These are phyloP conservation scores for Alexandromys oeconomus DNA, from an alignment of 2,797 vertebrate species.

Conservation along the genomic window DNA sequence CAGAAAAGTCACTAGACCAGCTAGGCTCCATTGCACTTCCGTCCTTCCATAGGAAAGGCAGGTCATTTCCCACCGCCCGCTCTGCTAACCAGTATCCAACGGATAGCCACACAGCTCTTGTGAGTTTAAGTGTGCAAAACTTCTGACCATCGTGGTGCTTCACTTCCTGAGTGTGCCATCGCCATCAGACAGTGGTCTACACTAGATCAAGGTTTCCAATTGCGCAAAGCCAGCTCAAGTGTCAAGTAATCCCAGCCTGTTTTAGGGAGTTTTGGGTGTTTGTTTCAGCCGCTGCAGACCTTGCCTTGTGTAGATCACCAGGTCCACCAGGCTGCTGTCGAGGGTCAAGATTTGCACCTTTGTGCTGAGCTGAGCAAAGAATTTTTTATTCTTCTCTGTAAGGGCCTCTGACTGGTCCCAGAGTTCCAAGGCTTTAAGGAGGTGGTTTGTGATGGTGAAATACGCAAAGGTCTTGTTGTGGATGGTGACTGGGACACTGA, in stretches of 20 bases:
- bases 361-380: constrained; percentile 92
- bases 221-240: constrained; percentile 77
- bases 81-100: constrained; percentile 66
- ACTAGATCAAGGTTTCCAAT: constrained; percentile 85
- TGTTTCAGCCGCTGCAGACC: constrained; percentile 94
- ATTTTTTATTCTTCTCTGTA: constrained; percentile 90
- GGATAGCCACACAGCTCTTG: constrained; percentile 63
- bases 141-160: constrained; percentile 74
- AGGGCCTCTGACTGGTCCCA: constrained; percentile 95
- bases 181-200: constrained; percentile 58
- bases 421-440: too few relatives aligned
- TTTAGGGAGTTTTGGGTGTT: constrained; percentile 88
- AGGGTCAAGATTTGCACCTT: constrained; percentile 90
- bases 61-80: constrained; percentile 66
- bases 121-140: constrained; percentile 81
- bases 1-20: constrained; percentile 89
- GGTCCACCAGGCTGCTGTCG: constrained; percentile 90
- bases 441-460: too few relatives aligned
- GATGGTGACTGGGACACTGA: too few relatives aligned
- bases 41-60: constrained; percentile 80
- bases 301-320: constrained; percentile 93
- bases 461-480: too few relatives aligned
- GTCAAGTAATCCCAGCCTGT: constrained; percentile 77
- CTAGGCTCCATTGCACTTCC: constrained; percentile 86
- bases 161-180: constrained; percentile 78